phyloP scores from a whole-genome alignment of 2,888 invertebrate genomes.

The Pristionchus exspectatus region DNA sequence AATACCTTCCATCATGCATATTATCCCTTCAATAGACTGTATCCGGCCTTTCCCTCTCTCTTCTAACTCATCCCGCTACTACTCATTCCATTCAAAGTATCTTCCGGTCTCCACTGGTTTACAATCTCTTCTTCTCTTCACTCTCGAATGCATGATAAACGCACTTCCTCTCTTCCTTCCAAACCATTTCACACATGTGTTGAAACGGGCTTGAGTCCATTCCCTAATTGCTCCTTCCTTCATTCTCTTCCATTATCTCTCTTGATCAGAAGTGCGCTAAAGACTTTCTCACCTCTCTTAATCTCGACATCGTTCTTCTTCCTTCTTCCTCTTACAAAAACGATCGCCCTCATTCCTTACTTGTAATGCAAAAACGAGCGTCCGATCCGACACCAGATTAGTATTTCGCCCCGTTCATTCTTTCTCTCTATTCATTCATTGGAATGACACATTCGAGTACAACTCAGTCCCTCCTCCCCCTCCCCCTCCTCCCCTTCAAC shows the following conservation, averaged over 20 bases:
- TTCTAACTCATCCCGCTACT: constrained; percentile 33
- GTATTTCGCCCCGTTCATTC: constrained; percentile 22
- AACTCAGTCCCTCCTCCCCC: not conserved
- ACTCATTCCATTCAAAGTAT: not conserved
- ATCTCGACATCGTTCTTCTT: not conserved
- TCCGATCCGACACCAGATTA: constrained; percentile 36
- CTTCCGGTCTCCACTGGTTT: constrained; percentile 44
- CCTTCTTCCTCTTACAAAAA: constrained; percentile 1
- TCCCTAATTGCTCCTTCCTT: constrained; percentile 12
- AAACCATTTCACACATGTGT: constrained; percentile 26
- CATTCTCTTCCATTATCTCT: not conserved
- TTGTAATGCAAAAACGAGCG: constrained; percentile 20
- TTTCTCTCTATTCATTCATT: constrained; percentile 28
- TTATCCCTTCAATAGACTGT: constrained; percentile 41
- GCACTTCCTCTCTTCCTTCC: not conserved
- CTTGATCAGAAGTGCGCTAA: not conserved
- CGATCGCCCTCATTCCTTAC: constrained; percentile 43
- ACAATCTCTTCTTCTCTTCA: constrained; percentile 42
- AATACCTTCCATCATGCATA: constrained; percentile 39
- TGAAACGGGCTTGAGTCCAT: constrained; percentile 20
- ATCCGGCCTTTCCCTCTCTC: constrained; percentile 24
- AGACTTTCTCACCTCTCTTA: not conserved
- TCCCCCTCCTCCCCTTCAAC: not conserved
- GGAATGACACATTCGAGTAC: constrained; percentile 41
- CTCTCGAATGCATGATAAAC: not conserved